phyloP scores from a whole-genome alignment of 2,888 invertebrate genomes.

The Julus scanicus region DNA sequence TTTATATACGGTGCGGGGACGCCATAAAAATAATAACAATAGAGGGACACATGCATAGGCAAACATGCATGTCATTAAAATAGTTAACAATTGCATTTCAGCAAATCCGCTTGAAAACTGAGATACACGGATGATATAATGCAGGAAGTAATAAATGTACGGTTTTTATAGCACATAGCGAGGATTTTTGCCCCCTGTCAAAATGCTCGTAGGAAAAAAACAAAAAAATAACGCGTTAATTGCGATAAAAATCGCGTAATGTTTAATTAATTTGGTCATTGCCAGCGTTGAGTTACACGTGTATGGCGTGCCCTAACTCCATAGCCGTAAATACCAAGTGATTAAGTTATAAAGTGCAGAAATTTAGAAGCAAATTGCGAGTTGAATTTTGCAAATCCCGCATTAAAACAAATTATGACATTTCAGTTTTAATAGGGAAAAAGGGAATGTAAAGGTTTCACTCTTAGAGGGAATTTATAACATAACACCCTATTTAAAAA shows the following conservation, averaged over 20 bases:
- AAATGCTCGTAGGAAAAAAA: not conserved
- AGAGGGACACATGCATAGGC: not conserved
- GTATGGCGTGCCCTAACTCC: not conserved
- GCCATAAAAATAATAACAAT: not conserved
- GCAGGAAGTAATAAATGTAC: conserved; percentile 4
- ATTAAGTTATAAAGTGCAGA: conserved; percentile 1
- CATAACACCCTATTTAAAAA: too few species aligned
- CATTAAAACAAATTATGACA: not conserved
- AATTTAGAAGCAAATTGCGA: not conserved
- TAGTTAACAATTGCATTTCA: conserved; percentile 15
- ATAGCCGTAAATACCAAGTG: not conserved
- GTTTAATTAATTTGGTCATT: conserved; percentile 27
- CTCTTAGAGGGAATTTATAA: too few species aligned
- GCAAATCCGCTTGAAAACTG: not conserved
- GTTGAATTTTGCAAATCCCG: not conserved
- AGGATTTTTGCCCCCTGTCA: conserved; percentile 7
- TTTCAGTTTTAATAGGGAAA: not conserved
- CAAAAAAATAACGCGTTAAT: not conserved
- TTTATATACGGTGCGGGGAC: not conserved
- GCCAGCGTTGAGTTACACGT: not conserved
- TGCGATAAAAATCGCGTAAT: conserved; percentile 21
- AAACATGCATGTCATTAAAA: not conserved
- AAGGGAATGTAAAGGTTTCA: not conserved
- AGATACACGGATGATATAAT: not conserved
- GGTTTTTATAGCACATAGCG: not conserved